Evolutionary conservation across 2,797 vertebrate species (phyloP).

Genomic region (Hemitrygon akajei): DNA sequence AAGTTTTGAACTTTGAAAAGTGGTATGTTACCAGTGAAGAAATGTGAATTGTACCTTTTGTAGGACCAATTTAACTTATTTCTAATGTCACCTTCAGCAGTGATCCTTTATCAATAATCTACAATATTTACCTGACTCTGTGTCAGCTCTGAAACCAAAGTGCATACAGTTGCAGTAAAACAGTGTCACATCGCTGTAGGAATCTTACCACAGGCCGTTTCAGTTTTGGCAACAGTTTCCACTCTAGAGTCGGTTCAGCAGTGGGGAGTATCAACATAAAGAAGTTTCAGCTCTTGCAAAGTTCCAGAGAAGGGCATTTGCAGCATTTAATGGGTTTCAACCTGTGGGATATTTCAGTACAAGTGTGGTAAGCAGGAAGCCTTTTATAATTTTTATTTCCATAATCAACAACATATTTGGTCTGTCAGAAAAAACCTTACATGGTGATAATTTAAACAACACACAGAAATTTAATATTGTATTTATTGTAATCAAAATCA

Average conservation of each 20-base stretch:
- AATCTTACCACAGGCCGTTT: not conserved
- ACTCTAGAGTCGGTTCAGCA: not conserved
- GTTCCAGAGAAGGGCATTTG: not conserved
- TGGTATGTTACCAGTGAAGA: too few species aligned
- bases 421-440: not conserved
- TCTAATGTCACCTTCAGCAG: not conserved
- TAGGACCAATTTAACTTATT: not conserved
- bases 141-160: not conserved
- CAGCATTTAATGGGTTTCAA: not conserved
- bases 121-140: not conserved
- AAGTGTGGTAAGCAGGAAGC: not conserved
- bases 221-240: not conserved
- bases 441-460: not conserved
- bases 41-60: too few species aligned
- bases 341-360: not conserved
- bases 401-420: not conserved
- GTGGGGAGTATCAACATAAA: not conserved
- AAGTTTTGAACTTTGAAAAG: not conserved
- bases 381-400: not conserved
- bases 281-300: not conserved
- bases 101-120: not conserved
- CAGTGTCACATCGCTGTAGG: not conserved
- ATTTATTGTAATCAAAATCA: not conserved
- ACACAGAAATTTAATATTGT: too few species aligned
- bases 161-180: not conserved